Evolutionary conservation across 2,113 vertebrate species (phyloP), one percentile per base, ranked within the genome.

Genomic region (Montifringilla adamsi): DNA sequence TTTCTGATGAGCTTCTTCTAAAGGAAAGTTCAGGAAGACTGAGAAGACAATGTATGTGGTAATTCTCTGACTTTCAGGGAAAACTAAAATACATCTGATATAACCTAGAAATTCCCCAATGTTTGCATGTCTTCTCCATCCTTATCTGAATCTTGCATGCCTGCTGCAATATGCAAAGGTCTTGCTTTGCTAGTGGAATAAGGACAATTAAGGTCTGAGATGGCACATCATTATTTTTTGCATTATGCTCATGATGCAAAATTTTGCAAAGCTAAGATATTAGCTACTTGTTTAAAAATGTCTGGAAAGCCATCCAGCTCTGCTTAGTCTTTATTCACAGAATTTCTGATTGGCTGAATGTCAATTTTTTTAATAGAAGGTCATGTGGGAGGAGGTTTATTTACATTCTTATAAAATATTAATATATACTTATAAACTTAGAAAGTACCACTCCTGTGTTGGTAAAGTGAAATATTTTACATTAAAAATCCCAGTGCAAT

Each of bases 211-310:
- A 73, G 26, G 49, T 89, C 43, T 91, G 53, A 91, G 46, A 41
- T 35, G 19, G 35, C 23, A 76, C 77, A 84, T 82, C 78, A 58
- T 84, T 94, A 92, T 94, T 93, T 95, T 91, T 44, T 13, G n/a
- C 53, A 44, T 64, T 79, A 69, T 69, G 46, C 20, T 47, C 84
- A 49, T 43, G 87, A 76, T 53, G 44, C 15, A 82, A 64, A 84
- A 56, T 75, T 91, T 84, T 89, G 17, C 49, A 76, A 62, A 87
- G 95, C 47, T 84, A 79, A 24, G 49, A 72, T 19, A 69, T 87
- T 89, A 60, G 4, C 19, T 87, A 20, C 66, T 68, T 52, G 23
- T 70, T 91, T 62, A 33, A 89, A 86, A 87, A 84, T 47, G 12
- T 72, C 44, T 87, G 46, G 66, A 87, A 76, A 88, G 12, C 11